Percentiles rank a stretch among this genome's conserved stretches.
These are phyloP conservation scores for Psittacula echo DNA, from an alignment of 2,797 vertebrate species.

Conservation along the genomic window DNA sequence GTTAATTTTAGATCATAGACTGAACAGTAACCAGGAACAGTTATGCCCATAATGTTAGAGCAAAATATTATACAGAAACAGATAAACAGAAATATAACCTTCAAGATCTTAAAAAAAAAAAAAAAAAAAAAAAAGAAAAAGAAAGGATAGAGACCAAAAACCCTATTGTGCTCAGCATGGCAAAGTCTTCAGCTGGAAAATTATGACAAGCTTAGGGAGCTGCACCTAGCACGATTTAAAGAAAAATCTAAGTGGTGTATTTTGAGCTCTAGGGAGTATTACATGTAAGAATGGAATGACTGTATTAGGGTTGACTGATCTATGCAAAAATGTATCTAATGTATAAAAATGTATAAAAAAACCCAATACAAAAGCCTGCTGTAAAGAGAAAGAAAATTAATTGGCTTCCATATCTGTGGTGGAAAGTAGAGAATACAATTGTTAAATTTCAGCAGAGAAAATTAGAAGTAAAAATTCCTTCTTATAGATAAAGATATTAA, in stretches of 20 bases:
- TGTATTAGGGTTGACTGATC: not conserved
- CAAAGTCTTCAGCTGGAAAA: not conserved
- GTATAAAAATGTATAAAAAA: not conserved
- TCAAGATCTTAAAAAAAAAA: not conserved
- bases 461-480: not conserved
- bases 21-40: not conserved
- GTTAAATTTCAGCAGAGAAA: not conserved
- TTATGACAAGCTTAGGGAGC: not conserved
- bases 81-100: not conserved
- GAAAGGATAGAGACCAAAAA: not conserved
- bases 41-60: not conserved
- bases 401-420: not conserved
- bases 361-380: not conserved
- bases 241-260: not conserved
- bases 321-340: not conserved
- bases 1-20: not conserved
- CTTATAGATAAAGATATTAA: not conserved
- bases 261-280: not conserved
- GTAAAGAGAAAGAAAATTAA: not conserved
- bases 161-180: not conserved
- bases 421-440: not conserved
- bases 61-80: not conserved
- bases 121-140: not conserved
- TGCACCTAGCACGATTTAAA: not conserved
- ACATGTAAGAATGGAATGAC: not conserved